A percentile compares a stretch with the other conserved stretches of the same genome.
Conservation (phyloP, 2,113 vertebrate species). For the Grus americana region DNA sequence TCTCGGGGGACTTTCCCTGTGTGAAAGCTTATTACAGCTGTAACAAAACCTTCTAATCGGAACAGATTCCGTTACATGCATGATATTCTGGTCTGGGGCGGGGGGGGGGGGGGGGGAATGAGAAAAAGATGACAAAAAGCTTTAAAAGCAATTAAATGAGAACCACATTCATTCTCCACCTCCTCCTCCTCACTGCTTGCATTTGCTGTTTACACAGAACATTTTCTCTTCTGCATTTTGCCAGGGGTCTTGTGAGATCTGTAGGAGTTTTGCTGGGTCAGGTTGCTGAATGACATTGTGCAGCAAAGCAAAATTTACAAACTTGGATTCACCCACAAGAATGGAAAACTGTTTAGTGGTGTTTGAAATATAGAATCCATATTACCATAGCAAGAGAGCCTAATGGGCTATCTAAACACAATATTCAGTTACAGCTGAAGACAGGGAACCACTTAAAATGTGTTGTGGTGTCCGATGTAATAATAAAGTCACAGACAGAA, state of each 20-base stretch:
- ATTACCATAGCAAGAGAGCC: neutral
- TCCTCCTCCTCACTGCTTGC: neutral
- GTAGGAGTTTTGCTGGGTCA: slow-evolving; percentile 13
- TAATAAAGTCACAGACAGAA: neutral
- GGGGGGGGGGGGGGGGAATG: neutral
- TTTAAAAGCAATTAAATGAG: slow-evolving; percentile 34
- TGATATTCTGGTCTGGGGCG: slow-evolving; percentile 49
- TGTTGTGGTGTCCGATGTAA: neutral
- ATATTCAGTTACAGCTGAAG: slow-evolving; percentile 31
- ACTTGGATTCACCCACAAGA: neutral
- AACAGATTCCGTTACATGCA: slow-evolving; percentile 64
- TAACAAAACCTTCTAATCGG: slow-evolving; percentile 74
- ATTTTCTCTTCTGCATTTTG: neutral
- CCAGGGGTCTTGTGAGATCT: neutral
- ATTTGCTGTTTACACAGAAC: neutral
- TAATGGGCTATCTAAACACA: neutral
- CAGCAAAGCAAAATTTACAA: slow-evolving; percentile 21
- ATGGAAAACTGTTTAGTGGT: slow-evolving; percentile 28
- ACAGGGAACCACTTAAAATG: slow-evolving; percentile 1
- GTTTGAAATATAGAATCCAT: slow-evolving; percentile 34
- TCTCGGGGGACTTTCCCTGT: slow-evolving; percentile 65
- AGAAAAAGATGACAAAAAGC: slow-evolving; percentile 23
- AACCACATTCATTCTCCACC: neutral
- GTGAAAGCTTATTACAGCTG: slow-evolving; percentile 75
- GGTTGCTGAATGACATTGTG: neutral